phyloP scores from a whole-genome alignment of 2,113 vertebrate genomes.

The Eulemur macaco region DNA sequence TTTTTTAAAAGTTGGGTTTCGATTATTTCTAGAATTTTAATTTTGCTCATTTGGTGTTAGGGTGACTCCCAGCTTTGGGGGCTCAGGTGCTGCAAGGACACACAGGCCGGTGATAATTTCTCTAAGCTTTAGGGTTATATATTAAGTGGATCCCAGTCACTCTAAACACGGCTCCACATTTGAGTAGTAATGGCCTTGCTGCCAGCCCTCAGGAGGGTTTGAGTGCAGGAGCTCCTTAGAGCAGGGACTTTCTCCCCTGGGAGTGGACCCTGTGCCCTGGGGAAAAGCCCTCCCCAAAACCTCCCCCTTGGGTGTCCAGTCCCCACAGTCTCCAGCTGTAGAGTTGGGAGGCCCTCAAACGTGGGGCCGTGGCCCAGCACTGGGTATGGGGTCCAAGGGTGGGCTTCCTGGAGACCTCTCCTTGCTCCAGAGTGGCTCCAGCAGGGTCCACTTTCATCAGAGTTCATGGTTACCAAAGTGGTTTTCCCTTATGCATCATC shows the following conservation, averaged over 20 bases:
- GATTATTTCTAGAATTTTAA: not conserved
- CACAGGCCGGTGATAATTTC: accelerated
- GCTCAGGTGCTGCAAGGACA: not conserved
- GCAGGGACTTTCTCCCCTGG: not conserved
- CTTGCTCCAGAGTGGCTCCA: not conserved
- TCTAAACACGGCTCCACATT: not conserved
- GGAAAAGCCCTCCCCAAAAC: not conserved
- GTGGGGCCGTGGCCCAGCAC: not conserved
- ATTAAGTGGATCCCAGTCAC: accelerated
- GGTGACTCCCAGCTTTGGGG: not conserved
- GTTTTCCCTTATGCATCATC: not conserved
- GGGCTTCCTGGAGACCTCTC: not conserved
- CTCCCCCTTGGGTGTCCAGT: not conserved
- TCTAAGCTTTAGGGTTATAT: not conserved
- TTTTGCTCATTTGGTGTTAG: not conserved
- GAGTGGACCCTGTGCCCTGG: not conserved
- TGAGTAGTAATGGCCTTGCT: not conserved
- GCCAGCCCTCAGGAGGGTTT: not conserved
- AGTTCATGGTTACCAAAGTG: not conserved
- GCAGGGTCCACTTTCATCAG: not conserved
- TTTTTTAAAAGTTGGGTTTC: not conserved
- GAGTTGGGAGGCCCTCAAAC: not conserved
- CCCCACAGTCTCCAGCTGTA: no score
- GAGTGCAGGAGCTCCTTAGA: not conserved
- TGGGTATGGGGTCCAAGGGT: no score